A percentile compares a stretch with the other conserved stretches of the same genome.
These are phyloP conservation scores for Ectemnius lituratus DNA, from an alignment of 2,888 invertebrate genomes.

Conservation along the genomic window DNA sequence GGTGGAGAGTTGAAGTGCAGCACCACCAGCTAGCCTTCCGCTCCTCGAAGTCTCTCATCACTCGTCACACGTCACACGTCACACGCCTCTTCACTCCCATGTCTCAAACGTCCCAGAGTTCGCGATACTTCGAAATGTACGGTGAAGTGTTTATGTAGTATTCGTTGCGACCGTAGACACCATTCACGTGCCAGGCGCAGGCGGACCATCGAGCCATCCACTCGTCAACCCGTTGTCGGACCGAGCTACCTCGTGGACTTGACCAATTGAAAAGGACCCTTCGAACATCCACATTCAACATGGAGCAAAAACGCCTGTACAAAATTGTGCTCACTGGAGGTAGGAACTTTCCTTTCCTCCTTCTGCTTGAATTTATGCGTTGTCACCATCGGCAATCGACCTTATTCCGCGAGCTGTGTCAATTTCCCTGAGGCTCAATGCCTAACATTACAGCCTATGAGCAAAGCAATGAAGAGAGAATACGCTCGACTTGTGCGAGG, in stretches of 20 bases:
- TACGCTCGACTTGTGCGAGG: not conserved
- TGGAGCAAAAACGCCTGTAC: conserved; percentile 86
- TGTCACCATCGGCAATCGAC: conserved; percentile 3
- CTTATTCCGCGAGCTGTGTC: conserved; percentile 4
- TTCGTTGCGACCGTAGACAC: conserved; percentile 63
- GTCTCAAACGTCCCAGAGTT: conserved; percentile 57
- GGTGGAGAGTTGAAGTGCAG: conserved; percentile 4
- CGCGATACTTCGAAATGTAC: conserved; percentile 58
- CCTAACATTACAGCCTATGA: too few relatives aligned
- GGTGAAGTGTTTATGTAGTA: conserved; percentile 72
- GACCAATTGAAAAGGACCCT: conserved; percentile 29
- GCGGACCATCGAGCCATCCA: conserved; percentile 32
- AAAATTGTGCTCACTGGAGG: conserved; percentile 94
- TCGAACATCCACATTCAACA: conserved; percentile 52
- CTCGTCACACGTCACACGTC: conserved; percentile 3
- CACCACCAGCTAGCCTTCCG: conserved; percentile 27
- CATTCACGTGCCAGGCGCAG: conserved; percentile 46
- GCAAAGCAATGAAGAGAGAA: not conserved
- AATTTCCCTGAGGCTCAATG: not conserved
- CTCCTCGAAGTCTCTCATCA: conserved; percentile 23
- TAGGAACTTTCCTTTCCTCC: conserved; percentile 78
- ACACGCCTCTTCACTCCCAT: conserved; percentile 46
- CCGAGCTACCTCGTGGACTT: conserved; percentile 43
- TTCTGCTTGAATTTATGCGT: not conserved
- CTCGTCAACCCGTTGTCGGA: conserved; percentile 23